A percentile compares a stretch with the other conserved stretches of the same genome.
Conservation (phyloP, 2,113 vertebrate species). For the Phaethornis superciliosus region DNA sequence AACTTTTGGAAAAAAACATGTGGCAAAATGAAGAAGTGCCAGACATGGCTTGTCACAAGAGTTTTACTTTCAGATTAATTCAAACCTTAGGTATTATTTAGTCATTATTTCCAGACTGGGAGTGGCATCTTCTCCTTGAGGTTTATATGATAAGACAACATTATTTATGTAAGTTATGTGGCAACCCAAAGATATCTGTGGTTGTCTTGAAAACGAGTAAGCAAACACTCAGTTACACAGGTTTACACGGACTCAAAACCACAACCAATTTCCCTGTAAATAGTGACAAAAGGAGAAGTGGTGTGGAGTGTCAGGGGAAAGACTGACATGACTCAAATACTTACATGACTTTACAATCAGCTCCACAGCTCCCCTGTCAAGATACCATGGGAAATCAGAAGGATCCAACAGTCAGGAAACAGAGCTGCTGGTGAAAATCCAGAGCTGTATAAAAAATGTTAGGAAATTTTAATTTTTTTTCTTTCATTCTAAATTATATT, state of each 20-base stretch:
- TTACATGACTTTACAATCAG: neutral
- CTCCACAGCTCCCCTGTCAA: neutral
- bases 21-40: neutral
- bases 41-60: neutral
- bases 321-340: neutral
- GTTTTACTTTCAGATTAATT: neutral
- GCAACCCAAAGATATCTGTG: neutral
- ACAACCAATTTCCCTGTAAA: neutral
- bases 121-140: neutral
- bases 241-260: accelerated
- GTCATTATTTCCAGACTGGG: neutral
- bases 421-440: neutral
- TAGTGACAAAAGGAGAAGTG: neutral
- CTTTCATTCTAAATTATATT: neutral
- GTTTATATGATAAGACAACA: neutral
- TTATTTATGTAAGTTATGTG: neutral
- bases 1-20: neutral
- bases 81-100: neutral
- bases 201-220: neutral
- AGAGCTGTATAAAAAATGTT: neutral
- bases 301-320: neutral
- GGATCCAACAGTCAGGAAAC: neutral
- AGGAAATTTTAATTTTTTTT: neutral
- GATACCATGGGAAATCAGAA: neutral
- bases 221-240: neutral